These are phyloP conservation scores for Scolopax bukidnonensis DNA, from an alignment of 2,797 vertebrate species.

Conservation along the genomic window DNA sequence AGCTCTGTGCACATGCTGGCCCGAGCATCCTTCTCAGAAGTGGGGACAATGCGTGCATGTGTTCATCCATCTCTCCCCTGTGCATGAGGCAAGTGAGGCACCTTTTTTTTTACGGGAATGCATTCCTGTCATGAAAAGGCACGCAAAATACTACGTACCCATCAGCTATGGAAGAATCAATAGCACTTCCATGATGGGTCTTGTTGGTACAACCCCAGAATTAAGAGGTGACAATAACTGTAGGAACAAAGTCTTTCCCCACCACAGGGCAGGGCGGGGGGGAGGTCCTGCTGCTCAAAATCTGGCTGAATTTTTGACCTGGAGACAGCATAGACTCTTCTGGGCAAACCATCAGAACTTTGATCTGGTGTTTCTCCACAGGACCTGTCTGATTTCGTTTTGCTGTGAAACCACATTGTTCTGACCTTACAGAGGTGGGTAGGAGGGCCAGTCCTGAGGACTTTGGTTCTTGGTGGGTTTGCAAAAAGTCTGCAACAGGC, in stretches of 20 bases:
- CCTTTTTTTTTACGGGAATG: background rate
- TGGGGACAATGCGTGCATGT: rapidly evolving
- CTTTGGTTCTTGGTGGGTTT: background rate
- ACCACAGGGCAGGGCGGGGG: no score
- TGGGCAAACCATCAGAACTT: background rate
- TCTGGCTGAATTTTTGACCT: background rate
- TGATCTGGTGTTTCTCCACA: background rate
- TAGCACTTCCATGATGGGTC: background rate
- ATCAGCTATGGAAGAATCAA: background rate
- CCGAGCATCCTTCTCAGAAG: background rate
- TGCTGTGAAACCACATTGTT: background rate
- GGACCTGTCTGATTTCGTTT: background rate
- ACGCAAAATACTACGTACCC: background rate
- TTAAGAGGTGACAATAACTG: background rate
- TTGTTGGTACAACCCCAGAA: background rate
- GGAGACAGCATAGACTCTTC: background rate
- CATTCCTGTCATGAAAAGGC: background rate
- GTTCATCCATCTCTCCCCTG: background rate
- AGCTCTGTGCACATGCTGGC: background rate
- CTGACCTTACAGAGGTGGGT: background rate
- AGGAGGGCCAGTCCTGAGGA: background rate
- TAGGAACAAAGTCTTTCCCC: background rate
- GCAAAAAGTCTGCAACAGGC: background rate
- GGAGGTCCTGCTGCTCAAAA: background rate
- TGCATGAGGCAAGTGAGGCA: background rate